Percentiles rank a stretch among this genome's conserved stretches.
phyloP scores from a whole-genome alignment of 2,888 invertebrate species.

The Ganaspis brasiliensis region DNA sequence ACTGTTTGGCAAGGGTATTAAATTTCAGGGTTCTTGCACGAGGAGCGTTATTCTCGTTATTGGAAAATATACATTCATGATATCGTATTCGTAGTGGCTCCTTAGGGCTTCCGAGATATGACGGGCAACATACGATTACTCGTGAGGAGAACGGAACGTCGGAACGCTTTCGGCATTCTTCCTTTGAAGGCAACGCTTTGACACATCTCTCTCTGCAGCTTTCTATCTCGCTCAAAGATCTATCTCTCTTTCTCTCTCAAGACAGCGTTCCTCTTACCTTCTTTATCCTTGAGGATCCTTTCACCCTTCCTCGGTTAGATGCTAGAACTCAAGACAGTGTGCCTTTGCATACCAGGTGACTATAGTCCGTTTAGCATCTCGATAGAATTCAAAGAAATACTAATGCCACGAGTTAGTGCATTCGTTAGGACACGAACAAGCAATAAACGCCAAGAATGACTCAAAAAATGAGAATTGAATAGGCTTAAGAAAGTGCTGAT shows the following conservation, averaged over 20 bases:
- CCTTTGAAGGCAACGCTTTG: constrained; percentile 59
- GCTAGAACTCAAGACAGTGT: constrained; percentile 26
- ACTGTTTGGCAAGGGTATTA: constrained; percentile 19
- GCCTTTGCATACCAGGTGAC: constrained; percentile 18
- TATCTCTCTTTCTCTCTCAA: background rate
- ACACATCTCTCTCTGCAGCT: constrained; percentile 45
- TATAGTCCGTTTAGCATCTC: constrained; percentile 9
- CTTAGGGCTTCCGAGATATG: constrained; percentile 51
- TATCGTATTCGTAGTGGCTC: constrained; percentile 20
- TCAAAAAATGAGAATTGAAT: background rate
- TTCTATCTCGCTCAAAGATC: background rate
- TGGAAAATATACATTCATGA: constrained; percentile 37
- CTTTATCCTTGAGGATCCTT: constrained; percentile 42
- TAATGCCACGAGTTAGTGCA: constrained; percentile 16
- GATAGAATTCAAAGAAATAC: constrained; percentile 11
- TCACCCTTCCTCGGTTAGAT: constrained; percentile 25
- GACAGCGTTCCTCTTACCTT: background rate
- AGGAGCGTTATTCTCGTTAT: constrained; percentile 29
- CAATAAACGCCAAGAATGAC: constrained; percentile 14
- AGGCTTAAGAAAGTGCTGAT: constrained; percentile 2
- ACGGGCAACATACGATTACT: constrained; percentile 58
- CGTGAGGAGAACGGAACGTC: constrained; percentile 55
- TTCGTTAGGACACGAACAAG: constrained; percentile 2
- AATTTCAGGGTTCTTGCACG: constrained; percentile 17
- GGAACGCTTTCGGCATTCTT: constrained; percentile 55